phyloP scores from a whole-genome alignment of 2,113 vertebrate species.

The Gavialis gangeticus region DNA sequence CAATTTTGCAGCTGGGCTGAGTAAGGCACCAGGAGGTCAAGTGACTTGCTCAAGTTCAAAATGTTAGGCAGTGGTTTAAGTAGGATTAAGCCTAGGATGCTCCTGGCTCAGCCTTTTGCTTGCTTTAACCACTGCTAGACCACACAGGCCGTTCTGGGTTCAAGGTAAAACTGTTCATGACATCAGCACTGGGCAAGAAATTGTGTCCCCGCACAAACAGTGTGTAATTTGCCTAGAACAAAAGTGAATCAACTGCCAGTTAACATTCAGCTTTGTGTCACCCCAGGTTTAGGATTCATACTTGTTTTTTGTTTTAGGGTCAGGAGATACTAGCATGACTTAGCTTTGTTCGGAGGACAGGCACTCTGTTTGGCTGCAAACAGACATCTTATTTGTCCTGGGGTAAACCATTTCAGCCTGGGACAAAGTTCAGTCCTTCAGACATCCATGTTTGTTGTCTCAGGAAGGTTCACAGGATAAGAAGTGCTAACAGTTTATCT shows the following conservation, averaged over 20 bases:
- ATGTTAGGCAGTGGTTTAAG: conserved; percentile 47
- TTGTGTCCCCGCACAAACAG: neutral
- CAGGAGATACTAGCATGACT: neutral
- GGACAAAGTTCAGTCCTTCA: too few relatives aligned
- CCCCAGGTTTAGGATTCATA: neutral
- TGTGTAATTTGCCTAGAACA: conserved; percentile 37
- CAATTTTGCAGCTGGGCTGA: conserved; percentile 37
- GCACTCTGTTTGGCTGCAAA: neutral
- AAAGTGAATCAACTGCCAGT: conserved; percentile 22
- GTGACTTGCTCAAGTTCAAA: conserved; percentile 50
- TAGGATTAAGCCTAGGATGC: conserved; percentile 57
- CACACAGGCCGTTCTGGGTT: neutral
- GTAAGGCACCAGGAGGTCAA: conserved; percentile 41
- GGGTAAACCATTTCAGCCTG: too few relatives aligned
- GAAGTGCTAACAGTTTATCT: too few relatives aligned
- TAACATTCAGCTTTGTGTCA: conserved; percentile 42
- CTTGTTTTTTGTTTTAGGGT: neutral
- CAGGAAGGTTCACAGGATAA: too few relatives aligned
- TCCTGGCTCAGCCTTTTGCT: neutral
- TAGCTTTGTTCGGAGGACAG: neutral
- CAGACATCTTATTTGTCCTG: too few relatives aligned
- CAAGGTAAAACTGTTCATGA: conserved; percentile 16
- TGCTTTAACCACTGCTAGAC: conserved; percentile 20
- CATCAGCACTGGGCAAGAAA: neutral
- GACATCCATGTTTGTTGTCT: too few relatives aligned